Evolutionary conservation across 2,797 vertebrate species (phyloP).

Genomic region (Ctenochaetus hawaiiensis): DNA sequence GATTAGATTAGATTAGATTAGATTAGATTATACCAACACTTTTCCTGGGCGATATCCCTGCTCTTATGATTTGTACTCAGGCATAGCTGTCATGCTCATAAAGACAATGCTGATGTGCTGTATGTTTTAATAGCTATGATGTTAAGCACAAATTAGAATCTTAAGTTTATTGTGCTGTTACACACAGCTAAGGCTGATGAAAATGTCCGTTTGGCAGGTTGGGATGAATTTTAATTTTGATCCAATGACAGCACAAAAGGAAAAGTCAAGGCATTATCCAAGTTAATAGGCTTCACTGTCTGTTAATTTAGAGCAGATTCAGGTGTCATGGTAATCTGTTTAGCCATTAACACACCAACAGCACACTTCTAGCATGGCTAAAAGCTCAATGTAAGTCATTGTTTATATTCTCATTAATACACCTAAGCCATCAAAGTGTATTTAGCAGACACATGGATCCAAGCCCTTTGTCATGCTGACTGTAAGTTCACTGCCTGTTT

Average conservation of each 20-base stretch:
- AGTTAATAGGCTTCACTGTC: not conserved
- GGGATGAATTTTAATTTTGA: too few relatives aligned
- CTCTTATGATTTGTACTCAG: not conserved
- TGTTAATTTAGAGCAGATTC: too few relatives aligned
- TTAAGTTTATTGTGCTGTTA: too few relatives aligned
- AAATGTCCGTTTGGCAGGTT: too few relatives aligned
- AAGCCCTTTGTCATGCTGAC: slow-evolving; percentile 19
- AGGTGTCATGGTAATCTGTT: too few relatives aligned
- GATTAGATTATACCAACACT: not conserved
- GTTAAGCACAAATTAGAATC: too few relatives aligned
- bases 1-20: not conserved
- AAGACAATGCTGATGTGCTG: too few relatives aligned
- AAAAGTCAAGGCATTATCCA: not conserved
- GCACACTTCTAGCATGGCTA: not conserved
- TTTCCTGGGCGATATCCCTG: not conserved
- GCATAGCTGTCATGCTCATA: not conserved
- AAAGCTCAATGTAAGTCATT: not conserved
- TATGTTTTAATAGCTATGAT: too few relatives aligned
- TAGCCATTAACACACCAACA: too few relatives aligned
- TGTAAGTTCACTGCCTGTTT: slow-evolving; percentile 14
- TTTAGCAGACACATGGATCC: not conserved
- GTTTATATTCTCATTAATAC: too few relatives aligned
- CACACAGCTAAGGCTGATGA: too few relatives aligned
- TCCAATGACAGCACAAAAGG: not conserved
- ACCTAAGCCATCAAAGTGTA: slow-evolving; percentile 31